Conservation (phyloP, 1,140 invertebrate species). For the Tachypleus tridentatus region DNA sequence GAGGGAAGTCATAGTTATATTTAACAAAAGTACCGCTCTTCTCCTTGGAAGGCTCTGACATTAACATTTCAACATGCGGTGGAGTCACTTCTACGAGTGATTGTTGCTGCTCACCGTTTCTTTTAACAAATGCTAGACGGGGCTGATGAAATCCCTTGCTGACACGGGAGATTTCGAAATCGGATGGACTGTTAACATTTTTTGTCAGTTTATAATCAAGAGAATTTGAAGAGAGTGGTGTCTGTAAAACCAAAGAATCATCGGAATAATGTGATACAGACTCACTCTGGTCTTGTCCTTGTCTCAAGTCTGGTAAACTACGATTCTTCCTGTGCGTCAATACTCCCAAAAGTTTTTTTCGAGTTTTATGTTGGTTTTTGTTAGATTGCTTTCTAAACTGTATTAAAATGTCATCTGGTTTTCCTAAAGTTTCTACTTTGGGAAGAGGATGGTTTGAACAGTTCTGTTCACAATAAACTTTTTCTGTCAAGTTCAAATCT, state of each 20-base stretch:
- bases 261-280: constrained; percentile 14
- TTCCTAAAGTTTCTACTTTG: constrained; percentile 26
- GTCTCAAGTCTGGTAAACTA: constrained; percentile 79
- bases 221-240: background rate
- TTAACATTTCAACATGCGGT: background rate
- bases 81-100: background rate
- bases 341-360: constrained; percentile 78
- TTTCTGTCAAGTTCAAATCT: constrained; percentile 16
- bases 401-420: constrained; percentile 6
- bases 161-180: background rate
- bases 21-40: too few species aligned
- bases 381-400: constrained; percentile 30
- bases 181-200: too few species aligned
- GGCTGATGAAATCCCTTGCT: background rate
- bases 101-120: background rate
- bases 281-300: constrained; percentile 40
- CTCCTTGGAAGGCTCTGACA: too few species aligned
- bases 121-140: background rate
- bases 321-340: constrained; percentile 74
- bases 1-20: too few species aligned
- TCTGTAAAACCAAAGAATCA: constrained; percentile 8
- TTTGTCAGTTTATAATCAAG: background rate
- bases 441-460: constrained; percentile 7
- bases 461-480: constrained; percentile 2
- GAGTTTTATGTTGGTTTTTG: constrained; percentile 82